Evolutionary conservation across 2,888 invertebrate species (phyloP).

Genomic region (Petrolisthes cinctipes): DNA sequence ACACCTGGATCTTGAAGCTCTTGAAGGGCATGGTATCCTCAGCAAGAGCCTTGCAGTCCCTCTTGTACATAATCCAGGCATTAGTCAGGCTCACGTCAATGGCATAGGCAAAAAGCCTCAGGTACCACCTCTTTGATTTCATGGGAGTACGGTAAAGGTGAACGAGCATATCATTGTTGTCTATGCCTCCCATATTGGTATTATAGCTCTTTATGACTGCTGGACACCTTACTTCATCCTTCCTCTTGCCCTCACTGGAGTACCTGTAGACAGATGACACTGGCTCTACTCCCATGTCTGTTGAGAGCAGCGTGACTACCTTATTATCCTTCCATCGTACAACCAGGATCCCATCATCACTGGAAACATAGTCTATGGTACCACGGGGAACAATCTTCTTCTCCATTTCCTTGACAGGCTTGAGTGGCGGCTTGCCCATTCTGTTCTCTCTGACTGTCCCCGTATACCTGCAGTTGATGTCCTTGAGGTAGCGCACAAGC

Average conservation of each 20-base stretch:
- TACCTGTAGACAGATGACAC: neutral
- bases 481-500: constrained; percentile 13
- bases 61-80: constrained; percentile 24
- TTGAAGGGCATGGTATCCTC: neutral
- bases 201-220: constrained; percentile 36
- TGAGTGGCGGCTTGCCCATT: constrained; percentile 40
- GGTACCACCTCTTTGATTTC: constrained; percentile 37
- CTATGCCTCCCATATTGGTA: constrained; percentile 43
- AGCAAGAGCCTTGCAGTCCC: constrained; percentile 31
- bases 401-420: constrained; percentile 32
- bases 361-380: constrained; percentile 34
- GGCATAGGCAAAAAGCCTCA: constrained; percentile 43
- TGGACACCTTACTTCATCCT: constrained; percentile 6
- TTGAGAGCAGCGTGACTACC: constrained; percentile 44
- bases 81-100: constrained; percentile 28
- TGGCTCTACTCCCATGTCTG: constrained; percentile 35
- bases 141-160: constrained; percentile 43
- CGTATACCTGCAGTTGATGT: constrained; percentile 30
- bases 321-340: constrained; percentile 50
- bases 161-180: constrained; percentile 43
- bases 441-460: constrained; percentile 37
- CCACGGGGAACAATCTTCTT: constrained; percentile 34
- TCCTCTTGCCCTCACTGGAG: constrained; percentile 25
- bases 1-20: constrained; percentile 24
- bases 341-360: constrained; percentile 41